A percentile compares a stretch with the other conserved stretches of the same genome.
Conservation (phyloP, 2,113 vertebrate species). For the Edolisoma coerulescens region DNA sequence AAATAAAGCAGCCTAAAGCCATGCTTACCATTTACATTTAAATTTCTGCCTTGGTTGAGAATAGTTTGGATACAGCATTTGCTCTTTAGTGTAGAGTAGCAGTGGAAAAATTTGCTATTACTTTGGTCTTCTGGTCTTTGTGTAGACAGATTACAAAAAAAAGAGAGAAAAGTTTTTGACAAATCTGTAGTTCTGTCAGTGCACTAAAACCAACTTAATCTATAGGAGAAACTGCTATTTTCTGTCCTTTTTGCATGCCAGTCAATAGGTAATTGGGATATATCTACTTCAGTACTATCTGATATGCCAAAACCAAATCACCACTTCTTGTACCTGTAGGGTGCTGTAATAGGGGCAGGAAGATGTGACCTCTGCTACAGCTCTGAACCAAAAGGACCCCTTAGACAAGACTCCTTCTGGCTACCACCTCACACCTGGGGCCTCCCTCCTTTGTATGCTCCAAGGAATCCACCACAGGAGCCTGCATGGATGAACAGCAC, state of each 20-base stretch:
- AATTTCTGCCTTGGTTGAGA: not conserved
- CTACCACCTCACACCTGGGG: not conserved
- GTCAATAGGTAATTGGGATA: not conserved
- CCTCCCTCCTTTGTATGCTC: accelerated
- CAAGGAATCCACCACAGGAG: not conserved
- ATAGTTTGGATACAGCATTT: not conserved
- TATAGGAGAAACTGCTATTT: not conserved
- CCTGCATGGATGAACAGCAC: not conserved
- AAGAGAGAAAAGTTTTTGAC: not conserved
- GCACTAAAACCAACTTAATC: not conserved
- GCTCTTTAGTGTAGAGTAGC: not conserved
- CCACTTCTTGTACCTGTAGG: not conserved
- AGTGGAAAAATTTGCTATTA: not conserved
- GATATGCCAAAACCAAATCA: not conserved
- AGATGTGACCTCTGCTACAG: not conserved
- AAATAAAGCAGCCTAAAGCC: not conserved
- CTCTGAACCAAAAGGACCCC: not conserved
- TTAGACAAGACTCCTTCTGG: accelerated
- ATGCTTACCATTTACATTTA: not conserved
- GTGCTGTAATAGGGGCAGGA: accelerated
- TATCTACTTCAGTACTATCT: not conserved
- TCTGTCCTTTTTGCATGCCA: not conserved
- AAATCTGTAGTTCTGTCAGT: not conserved
- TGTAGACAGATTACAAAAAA: not conserved
- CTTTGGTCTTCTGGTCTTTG: not conserved